Evolutionary conservation across 2,113 vertebrate genomes (phyloP).

Genomic region (Sphyrna mokarran): DNA sequence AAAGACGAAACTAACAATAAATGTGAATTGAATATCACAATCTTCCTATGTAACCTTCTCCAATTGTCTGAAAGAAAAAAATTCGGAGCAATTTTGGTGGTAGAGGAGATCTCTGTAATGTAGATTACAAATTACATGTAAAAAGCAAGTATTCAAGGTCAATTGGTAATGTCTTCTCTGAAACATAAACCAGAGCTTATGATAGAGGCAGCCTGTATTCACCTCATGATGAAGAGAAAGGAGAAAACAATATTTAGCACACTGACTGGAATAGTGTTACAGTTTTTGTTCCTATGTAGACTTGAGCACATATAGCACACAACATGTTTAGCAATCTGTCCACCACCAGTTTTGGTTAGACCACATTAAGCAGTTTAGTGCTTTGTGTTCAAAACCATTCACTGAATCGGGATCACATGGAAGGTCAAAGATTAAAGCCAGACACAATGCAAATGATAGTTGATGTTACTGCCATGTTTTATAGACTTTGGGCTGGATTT

Average conservation of each 20-base stretch:
- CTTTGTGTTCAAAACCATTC: background rate
- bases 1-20: background rate
- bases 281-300: background rate
- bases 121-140: background rate
- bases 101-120: background rate
- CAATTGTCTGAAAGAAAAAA: background rate
- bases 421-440: background rate
- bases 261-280: background rate
- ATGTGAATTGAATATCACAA: background rate
- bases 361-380: background rate
- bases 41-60: background rate
- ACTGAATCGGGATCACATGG: background rate
- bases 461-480: background rate
- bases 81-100: background rate
- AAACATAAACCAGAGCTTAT: background rate
- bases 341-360: background rate
- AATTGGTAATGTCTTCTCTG: background rate
- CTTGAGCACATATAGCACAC: background rate
- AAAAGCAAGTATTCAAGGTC: background rate
- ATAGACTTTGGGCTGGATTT: background rate
- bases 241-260: background rate
- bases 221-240: background rate
- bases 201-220: background rate
- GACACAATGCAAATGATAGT: background rate
- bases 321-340: background rate